Conservation (phyloP, 2,888 invertebrate genomes). For the Agapostemon virescens region DNA sequence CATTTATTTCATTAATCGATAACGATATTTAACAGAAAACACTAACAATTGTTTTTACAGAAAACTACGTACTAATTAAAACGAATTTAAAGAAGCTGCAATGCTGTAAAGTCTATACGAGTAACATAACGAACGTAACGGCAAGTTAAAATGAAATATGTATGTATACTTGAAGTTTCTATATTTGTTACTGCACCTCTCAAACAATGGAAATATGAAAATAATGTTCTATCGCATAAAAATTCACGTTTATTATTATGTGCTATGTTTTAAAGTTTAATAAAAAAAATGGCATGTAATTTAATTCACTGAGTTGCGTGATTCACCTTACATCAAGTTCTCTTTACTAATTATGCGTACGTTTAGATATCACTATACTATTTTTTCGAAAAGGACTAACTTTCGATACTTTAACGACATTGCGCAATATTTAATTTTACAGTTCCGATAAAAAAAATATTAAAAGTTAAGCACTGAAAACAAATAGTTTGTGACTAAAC, state of each 20-base stretch:
- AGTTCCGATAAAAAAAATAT: no score
- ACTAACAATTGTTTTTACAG: not conserved
- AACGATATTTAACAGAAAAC: not conserved
- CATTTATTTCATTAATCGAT: not conserved
- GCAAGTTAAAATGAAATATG: not conserved
- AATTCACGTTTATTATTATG: conserved; percentile 2
- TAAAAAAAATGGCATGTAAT: conserved; percentile 13
- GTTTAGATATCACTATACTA: not conserved
- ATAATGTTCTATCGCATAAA: not conserved
- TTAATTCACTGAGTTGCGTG: conserved; percentile 1
- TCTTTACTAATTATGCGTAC: not conserved
- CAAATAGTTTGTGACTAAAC: no score
- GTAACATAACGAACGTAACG: not conserved
- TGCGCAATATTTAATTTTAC: no score
- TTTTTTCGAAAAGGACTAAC: not conserved
- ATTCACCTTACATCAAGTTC: not conserved
- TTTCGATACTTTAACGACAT: no score
- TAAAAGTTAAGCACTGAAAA: no score
- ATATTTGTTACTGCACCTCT: conserved; percentile 1
- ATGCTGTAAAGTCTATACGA: not conserved
- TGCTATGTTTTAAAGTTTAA: conserved; percentile 8
- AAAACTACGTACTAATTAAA: not conserved
- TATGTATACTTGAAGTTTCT: conserved; percentile 1
- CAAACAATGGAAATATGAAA: not conserved
- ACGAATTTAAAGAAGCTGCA: not conserved